phyloP scores from a whole-genome alignment of 2,797 vertebrate genomes.

The Brachymystax lenok region DNA sequence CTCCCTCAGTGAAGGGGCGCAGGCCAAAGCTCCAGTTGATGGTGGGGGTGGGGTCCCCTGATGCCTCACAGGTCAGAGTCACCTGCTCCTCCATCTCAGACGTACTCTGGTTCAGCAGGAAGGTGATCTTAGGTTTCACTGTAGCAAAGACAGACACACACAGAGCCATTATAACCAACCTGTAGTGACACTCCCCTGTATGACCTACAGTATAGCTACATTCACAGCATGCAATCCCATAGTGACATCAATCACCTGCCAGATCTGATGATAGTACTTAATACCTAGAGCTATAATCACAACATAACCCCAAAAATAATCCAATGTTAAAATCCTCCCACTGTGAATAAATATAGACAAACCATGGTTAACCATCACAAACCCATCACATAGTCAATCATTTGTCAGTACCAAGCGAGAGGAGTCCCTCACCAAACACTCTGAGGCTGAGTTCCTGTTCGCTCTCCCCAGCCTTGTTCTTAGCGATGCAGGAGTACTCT shows the following conservation, averaged over 20 bases:
- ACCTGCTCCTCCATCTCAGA: conserved; percentile 94
- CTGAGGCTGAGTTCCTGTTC: conserved; percentile 91
- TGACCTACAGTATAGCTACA: not conserved
- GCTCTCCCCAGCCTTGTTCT: conserved; percentile 93
- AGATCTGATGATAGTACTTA: not conserved
- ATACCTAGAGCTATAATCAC: not conserved
- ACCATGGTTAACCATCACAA: not conserved
- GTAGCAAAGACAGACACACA: conserved; percentile 46
- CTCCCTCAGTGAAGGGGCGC: conserved; percentile 88
- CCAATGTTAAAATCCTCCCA: not conserved
- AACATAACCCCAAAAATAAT: not conserved
- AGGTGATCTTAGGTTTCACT: conserved; percentile 98
- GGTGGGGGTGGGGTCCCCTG: conserved; percentile 93
- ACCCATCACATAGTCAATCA: not conserved
- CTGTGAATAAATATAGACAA: not conserved
- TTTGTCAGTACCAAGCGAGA: not conserved
- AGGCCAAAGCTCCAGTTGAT: conserved; percentile 91
- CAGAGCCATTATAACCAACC: not conserved
- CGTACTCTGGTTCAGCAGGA: conserved; percentile 89
- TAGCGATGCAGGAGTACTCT: conserved; percentile 93
- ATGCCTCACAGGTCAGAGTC: conserved; percentile 94
- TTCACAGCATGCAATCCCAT: not conserved
- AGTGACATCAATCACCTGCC: not conserved
- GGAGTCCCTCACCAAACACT: conserved; percentile 87
- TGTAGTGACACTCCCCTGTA: not conserved